A percentile compares a stretch with the other conserved stretches of the same genome.
Conservation (phyloP, 2,113 vertebrate species). For the Trogon melanurus region DNA sequence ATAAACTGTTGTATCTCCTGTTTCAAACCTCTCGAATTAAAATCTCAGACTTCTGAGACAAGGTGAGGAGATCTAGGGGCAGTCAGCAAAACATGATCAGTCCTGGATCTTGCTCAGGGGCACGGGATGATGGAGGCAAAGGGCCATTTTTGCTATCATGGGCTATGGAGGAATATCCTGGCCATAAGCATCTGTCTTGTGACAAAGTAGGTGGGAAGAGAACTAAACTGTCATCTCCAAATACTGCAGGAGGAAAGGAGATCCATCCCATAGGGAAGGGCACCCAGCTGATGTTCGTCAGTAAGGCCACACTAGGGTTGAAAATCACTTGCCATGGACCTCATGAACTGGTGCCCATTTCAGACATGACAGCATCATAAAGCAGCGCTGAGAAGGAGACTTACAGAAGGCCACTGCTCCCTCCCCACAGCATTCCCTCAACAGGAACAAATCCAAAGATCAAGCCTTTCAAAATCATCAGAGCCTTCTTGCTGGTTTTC, state of each 20-base stretch:
- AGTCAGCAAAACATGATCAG: background rate
- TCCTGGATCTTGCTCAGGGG: background rate
- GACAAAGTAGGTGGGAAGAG: background rate
- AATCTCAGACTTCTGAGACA: background rate
- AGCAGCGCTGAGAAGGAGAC: background rate
- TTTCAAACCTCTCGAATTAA: background rate
- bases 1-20: background rate
- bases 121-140: background rate
- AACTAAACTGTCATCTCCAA: background rate
- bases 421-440: background rate
- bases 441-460: background rate
- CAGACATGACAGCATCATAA: background rate
- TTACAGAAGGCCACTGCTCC: background rate
- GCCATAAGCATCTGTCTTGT: background rate
- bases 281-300: background rate
- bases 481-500: background rate
- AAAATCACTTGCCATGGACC: background rate
- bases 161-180: background rate
- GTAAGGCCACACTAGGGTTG: background rate
- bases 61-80: background rate
- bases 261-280: background rate
- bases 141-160: background rate
- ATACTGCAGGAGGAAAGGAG: background rate
- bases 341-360: background rate
- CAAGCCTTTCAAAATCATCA: background rate